Evolutionary conservation across 2,888 invertebrate species (phyloP), one percentile per base, ranked within the genome.

Genomic region (Ariolimax columbianus): DNA sequence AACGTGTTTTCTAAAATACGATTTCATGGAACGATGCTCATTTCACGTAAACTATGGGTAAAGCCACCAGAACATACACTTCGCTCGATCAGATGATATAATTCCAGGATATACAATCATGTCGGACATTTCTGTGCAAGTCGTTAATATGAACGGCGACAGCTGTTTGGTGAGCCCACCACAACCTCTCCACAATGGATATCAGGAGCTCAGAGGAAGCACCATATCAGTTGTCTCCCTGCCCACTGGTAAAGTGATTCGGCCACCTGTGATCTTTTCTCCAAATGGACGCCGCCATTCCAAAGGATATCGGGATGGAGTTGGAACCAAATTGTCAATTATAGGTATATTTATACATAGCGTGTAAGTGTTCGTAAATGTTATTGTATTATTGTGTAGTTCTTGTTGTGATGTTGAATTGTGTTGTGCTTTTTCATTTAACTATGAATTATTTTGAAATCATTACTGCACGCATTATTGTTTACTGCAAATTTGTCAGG

Each of bases 301-400:
- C 17, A 85, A 82, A 77, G 85, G 85, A n/a, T 85, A 85, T 59
- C 40, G 85, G 38, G 85, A 85, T 40, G 85, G 85, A 36, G 85
- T 85, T 33, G 85, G 85, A 6, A 85, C 85, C 40, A 85, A 85
- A 55, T 47, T 85, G 36, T 85, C 85, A 7, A 77, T 85, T 33
- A 30, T 82, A 77, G 85, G 85, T 85, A 85, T 40, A n/a, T n/a
- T n/a, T n/a, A n/a, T n/a, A n/a, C n/a, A n/a, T n/a, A n/a, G n/a
- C n/a, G n/a, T n/a, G n/a, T n/a, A n/a, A n/a, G n/a, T n/a, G n/a
- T n/a, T n/a, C n/a, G n/a, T n/a, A n/a, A n/a, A n/a, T n/a, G n/a
- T n/a, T n/a, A n/a, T n/a, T n/a, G n/a, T n/a, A n/a, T n/a, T n/a
- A n/a, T n/a, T n/a, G n/a, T n/a, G n/a, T n/a, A n/a, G n/a, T n/a